Conservation (phyloP, 2,888 invertebrate species). For the Pegoplata infirma region DNA sequence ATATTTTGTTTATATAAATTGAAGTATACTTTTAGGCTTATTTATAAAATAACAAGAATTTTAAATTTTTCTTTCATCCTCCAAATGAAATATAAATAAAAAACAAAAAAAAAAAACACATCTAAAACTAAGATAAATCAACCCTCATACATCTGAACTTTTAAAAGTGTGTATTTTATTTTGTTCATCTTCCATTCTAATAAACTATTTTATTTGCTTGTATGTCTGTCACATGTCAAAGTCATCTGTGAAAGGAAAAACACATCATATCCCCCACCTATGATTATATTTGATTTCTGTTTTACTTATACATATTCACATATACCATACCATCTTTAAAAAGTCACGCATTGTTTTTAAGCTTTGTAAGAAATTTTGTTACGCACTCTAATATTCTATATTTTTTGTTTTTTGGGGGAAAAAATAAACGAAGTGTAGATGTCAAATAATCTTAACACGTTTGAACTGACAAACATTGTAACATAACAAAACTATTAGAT, state of each 20-base stretch:
- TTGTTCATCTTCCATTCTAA: conserved; percentile 18
- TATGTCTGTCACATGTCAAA: conserved; percentile 54
- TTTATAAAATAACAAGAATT: conserved; percentile 18
- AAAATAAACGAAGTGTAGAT: conserved; percentile 38
- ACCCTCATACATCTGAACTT: conserved; percentile 9
- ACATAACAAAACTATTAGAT: conserved; percentile 49
- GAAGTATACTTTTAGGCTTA: conserved; percentile 12
- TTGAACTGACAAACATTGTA: conserved; percentile 30
- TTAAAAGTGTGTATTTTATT: neutral
- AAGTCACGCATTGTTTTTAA: conserved; percentile 48
- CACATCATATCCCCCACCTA: conserved; percentile 2
- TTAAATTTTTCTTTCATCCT: conserved; percentile 8
- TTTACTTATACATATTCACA: too few species aligned
- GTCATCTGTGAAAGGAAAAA: conserved; percentile 25
- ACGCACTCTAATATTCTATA: too few species aligned
- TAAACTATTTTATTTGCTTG: conserved; percentile 53
- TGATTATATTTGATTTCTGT: too few species aligned
- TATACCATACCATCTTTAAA: neutral
- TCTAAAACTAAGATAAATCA: conserved; percentile 26
- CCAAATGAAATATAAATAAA: neutral
- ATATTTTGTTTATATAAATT: conserved; percentile 12
- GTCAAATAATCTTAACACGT: conserved; percentile 56
- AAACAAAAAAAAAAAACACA: too few species aligned
- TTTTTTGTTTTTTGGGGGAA: neutral
- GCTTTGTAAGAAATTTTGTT: neutral